phyloP scores from a whole-genome alignment of 1,140 invertebrate species.

The Hypothenemus hampei region DNA sequence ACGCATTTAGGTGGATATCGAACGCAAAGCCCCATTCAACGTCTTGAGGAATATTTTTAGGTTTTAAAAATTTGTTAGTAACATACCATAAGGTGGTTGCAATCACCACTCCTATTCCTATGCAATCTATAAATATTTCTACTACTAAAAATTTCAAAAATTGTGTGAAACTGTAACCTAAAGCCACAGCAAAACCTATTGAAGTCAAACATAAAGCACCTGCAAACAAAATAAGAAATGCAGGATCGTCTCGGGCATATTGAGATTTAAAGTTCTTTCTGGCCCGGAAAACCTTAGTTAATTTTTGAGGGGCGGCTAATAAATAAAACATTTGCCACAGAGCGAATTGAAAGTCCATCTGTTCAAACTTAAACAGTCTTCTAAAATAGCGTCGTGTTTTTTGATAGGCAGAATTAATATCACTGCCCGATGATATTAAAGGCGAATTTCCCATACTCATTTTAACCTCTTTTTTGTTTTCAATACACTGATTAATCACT shows the following conservation, averaged over 20 bases:
- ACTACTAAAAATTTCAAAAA: conserved; percentile 87
- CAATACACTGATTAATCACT: conserved; percentile 92
- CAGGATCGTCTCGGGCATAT: conserved; percentile 98
- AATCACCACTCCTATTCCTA: conserved; percentile 79
- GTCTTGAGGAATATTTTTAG: conserved; percentile 63
- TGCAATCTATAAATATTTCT: conserved; percentile 92
- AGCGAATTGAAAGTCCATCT: conserved; percentile 99
- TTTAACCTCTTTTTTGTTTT: conserved; percentile 34
- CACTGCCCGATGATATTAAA: conserved; percentile 8
- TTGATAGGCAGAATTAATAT: conserved; percentile 26
- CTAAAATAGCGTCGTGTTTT: conserved; percentile 70
- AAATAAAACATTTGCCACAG: conserved; percentile 98
- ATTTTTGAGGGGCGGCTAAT: conserved; percentile 93
- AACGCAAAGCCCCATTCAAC: conserved; percentile 99
- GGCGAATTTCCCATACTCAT: conserved; percentile 8
- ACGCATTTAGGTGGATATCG: conserved; percentile 98
- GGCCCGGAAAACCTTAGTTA: conserved; percentile 97
- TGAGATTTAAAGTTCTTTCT: conserved; percentile 98
- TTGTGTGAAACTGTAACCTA: conserved; percentile 68
- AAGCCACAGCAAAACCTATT: conserved; percentile 79
- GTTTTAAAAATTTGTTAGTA: conserved; percentile 81
- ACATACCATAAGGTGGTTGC: conserved; percentile 80
- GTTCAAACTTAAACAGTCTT: conserved; percentile 86
- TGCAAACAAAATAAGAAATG: conserved; percentile 90
- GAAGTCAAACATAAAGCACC: conserved; percentile 86